A percentile compares a stretch with the other conserved stretches of the same genome.
These are phyloP conservation scores for Gasterosteus nipponicus DNA, from an alignment of 2,113 vertebrate genomes.

Conservation along the genomic window DNA sequence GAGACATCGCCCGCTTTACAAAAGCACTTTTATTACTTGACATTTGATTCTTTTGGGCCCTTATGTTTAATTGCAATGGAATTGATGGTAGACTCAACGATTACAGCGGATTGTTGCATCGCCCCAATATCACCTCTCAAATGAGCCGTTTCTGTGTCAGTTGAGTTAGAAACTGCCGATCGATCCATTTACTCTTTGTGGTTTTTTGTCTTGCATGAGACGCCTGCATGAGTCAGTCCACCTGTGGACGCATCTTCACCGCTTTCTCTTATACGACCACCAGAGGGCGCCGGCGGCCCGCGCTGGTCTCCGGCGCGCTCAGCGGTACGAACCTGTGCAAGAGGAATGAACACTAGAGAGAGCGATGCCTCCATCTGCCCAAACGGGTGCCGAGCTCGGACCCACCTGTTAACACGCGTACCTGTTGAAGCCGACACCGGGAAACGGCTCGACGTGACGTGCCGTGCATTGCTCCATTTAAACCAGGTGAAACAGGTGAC, in stretches of 20 bases:
- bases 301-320: constrained; percentile 2
- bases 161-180: not conserved
- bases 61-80: not conserved
- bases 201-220: not conserved
- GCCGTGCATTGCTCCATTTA: not conserved
- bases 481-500: not conserved
- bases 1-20: not conserved
- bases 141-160: not conserved
- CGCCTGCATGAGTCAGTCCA: not conserved
- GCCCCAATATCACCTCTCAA: not conserved
- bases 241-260: not conserved
- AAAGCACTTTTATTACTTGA: not conserved
- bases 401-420: constrained; percentile 49
- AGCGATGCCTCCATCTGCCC: constrained; percentile 20
- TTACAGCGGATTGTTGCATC: not conserved
- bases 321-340: not conserved
- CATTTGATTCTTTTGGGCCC: no score
- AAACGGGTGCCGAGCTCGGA: not conserved
- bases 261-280: constrained; percentile 21
- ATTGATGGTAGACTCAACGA: not conserved
- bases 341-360: constrained; percentile 46
- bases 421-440: constrained; percentile 38
- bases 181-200: not conserved
- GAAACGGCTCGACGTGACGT: not conserved
- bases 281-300: constrained; percentile 26